phyloP scores from a whole-genome alignment of 2,888 invertebrate genomes.

The Ichneumon xanthorius region DNA sequence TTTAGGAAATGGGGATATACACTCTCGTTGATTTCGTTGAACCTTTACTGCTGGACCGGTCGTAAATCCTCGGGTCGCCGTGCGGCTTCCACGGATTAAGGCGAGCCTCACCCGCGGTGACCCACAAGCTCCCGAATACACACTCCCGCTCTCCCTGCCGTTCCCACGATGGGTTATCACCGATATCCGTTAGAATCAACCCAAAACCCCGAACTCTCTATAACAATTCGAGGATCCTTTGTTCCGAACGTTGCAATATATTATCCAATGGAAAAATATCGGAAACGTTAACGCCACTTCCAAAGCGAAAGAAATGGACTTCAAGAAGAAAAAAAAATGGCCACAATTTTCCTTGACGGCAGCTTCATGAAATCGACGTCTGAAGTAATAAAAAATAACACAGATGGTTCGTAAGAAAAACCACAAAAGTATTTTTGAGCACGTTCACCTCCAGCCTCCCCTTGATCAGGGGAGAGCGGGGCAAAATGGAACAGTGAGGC shows the following conservation, averaged over 20 bases:
- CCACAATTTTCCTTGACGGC: background rate
- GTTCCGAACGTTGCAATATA: background rate
- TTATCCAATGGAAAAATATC: background rate
- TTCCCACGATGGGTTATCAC: constrained; percentile 12
- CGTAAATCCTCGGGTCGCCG: constrained; percentile 70
- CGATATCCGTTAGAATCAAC: background rate
- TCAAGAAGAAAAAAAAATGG: background rate
- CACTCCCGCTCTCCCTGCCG: background rate
- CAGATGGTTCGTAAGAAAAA: background rate
- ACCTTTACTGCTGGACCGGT: constrained; percentile 68
- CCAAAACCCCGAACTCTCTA: constrained; percentile 29
- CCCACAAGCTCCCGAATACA: constrained; percentile 32
- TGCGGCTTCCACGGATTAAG: constrained; percentile 49
- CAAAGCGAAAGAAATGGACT: background rate
- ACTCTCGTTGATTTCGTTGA: constrained; percentile 79
- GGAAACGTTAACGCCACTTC: background rate
- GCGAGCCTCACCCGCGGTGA: constrained; percentile 12
- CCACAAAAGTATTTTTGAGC: background rate
- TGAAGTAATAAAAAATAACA: background rate
- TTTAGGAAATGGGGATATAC: constrained; percentile 77
- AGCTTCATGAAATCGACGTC: background rate
- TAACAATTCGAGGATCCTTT: constrained; percentile 16
- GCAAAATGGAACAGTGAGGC: too few species aligned
- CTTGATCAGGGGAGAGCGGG: background rate
- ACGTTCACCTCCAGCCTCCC: background rate